A percentile compares a stretch with the other conserved stretches of the same genome.
Evolutionary conservation across 2,888 invertebrate species (phyloP).

Genomic region (Xestoiulus laeticollis): DNA sequence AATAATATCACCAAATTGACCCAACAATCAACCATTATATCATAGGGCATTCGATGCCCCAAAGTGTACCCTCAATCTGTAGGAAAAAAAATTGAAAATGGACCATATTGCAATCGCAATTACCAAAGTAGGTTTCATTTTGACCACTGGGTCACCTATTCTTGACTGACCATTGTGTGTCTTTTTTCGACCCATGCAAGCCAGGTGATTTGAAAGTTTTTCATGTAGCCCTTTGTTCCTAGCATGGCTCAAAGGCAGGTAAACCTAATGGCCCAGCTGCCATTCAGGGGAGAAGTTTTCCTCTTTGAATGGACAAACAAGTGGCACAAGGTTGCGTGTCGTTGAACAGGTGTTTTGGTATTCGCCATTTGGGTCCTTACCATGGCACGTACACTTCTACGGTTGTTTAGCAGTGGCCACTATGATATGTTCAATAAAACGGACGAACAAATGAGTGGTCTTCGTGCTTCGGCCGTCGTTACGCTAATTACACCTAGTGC

Average conservation of each 20-base stretch:
- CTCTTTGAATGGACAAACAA: neutral
- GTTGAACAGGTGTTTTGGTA: neutral
- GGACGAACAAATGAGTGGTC: neutral
- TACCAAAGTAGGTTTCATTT: too few species aligned
- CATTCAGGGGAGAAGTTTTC: neutral
- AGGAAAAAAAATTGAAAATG: too few species aligned
- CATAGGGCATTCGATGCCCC: too few species aligned
- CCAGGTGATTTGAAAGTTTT: neutral
- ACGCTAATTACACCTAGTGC: neutral
- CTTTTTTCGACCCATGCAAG: neutral
- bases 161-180: neutral
- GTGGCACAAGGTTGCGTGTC: slow-evolving; percentile 2
- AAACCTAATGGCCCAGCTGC: neutral
- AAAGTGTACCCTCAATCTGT: too few species aligned
- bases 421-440: neutral
- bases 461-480: neutral
- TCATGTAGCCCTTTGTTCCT: neutral
- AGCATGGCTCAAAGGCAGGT: neutral
- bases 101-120: too few species aligned
- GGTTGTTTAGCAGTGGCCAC: neutral
- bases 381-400: neutral
- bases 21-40: too few species aligned
- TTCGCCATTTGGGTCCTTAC: neutral
- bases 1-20: too few species aligned
- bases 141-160: neutral